Evolutionary conservation across 2,797 vertebrate genomes (phyloP).

Genomic region (Rhinella marina): DNA sequence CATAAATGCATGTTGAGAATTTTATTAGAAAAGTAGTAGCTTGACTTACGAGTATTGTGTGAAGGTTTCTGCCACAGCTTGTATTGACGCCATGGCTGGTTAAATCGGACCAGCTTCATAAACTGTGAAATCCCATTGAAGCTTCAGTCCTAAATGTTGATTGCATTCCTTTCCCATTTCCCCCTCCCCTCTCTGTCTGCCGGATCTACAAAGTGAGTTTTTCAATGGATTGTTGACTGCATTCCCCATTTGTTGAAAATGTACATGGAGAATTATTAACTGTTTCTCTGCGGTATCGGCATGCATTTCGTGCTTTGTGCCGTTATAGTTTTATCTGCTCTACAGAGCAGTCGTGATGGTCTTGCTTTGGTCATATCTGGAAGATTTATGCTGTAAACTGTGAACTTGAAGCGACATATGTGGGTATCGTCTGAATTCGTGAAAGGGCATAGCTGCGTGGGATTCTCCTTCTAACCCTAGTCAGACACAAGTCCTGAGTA

Average conservation of each 20-base stretch:
- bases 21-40: background rate
- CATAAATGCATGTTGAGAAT: background rate
- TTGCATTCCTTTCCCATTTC: conserved; percentile 18
- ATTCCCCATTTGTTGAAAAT: conserved; percentile 24
- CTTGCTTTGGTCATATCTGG: background rate
- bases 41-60: background rate
- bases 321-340: background rate
- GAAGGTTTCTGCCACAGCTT: background rate
- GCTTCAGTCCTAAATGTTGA: conserved; percentile 6
- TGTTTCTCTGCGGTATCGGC: background rate
- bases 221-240: conserved; percentile 22
- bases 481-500: conserved; percentile 1
- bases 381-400: background rate
- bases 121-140: conserved; percentile 25
- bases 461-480: conserved; percentile 9
- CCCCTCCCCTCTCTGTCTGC: background rate
- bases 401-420: background rate
- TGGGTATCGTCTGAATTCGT: background rate
- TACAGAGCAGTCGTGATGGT: too few relatives aligned
- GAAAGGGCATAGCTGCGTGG: background rate
- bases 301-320: too few relatives aligned
- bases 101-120: background rate
- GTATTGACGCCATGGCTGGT: background rate
- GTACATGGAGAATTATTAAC: conserved; percentile 5
- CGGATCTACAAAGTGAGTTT: conserved; percentile 21